Conservation (phyloP, 2,113 vertebrate species). For the Catharus bicknelli region DNA sequence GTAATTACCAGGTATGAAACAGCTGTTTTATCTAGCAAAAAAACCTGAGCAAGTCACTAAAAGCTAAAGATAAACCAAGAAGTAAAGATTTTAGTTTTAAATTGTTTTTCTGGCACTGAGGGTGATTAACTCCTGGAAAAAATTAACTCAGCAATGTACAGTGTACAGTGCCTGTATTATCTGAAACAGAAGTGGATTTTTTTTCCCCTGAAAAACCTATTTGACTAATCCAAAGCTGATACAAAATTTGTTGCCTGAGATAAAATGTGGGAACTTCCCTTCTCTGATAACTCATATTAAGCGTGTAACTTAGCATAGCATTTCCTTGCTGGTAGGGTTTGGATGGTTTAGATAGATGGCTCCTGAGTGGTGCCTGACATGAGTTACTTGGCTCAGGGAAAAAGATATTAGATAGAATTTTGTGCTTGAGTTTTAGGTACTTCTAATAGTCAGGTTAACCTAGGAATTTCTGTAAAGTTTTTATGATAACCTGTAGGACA, state of each 20-base stretch:
- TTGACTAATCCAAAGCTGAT: neutral
- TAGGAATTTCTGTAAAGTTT: neutral
- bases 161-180: neutral
- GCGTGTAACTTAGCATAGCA: neutral
- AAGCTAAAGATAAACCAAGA: neutral
- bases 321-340: neutral
- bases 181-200: neutral
- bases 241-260: neutral
- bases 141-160: neutral
- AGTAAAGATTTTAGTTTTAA: neutral
- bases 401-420: neutral
- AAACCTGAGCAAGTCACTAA: neutral
- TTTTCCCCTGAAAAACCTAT: neutral
- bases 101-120: neutral
- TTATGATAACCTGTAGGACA: neutral
- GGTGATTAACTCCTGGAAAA: neutral
- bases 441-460: neutral
- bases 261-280: neutral
- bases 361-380: neutral
- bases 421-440: neutral
- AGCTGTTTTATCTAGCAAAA: neutral
- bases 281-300: neutral
- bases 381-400: neutral
- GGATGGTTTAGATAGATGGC: neutral
- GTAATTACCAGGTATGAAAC: neutral